These are phyloP conservation scores for Poecilia latipinna DNA, from an alignment of 2,113 vertebrate species.

Conservation along the genomic window DNA sequence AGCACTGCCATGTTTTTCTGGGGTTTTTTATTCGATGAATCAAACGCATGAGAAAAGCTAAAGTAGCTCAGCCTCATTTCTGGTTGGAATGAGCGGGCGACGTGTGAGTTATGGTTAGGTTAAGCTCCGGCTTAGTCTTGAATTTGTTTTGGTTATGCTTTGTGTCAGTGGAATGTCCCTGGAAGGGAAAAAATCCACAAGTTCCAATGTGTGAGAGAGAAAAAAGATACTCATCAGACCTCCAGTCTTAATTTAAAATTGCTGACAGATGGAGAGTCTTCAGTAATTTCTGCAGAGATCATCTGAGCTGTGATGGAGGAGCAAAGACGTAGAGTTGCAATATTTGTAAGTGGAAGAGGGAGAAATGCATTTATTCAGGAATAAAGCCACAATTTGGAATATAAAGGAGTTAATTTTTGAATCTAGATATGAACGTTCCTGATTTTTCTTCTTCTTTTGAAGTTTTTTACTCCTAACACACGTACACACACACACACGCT, in stretches of 20 bases:
- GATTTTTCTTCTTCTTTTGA: constrained; percentile 56
- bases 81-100: background rate
- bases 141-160: constrained; percentile 1
- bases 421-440: constrained; percentile 24
- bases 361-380: background rate
- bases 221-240: constrained; percentile 31
- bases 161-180: background rate
- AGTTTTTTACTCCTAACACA: constrained; percentile 50
- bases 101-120: background rate
- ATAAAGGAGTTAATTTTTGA: background rate
- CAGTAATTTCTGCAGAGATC: constrained; percentile 43
- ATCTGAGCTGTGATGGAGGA: constrained; percentile 24
- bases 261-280: constrained; percentile 67
- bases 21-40: background rate
- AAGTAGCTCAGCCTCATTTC: background rate
- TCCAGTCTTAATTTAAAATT: constrained; percentile 60
- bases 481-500: constrained; percentile 39
- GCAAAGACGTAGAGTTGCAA: constrained; percentile 12
- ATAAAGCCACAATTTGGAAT: background rate
- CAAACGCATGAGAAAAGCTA: background rate
- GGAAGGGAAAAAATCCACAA: background rate
- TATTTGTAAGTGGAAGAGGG: background rate
- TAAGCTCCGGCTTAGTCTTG: background rate
- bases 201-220: background rate
- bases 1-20: background rate